A percentile compares a stretch with the other conserved stretches of the same genome.
These are phyloP conservation scores for Drosophila elegans DNA, from an alignment of 1,140 invertebrate species.

Conservation along the genomic window DNA sequence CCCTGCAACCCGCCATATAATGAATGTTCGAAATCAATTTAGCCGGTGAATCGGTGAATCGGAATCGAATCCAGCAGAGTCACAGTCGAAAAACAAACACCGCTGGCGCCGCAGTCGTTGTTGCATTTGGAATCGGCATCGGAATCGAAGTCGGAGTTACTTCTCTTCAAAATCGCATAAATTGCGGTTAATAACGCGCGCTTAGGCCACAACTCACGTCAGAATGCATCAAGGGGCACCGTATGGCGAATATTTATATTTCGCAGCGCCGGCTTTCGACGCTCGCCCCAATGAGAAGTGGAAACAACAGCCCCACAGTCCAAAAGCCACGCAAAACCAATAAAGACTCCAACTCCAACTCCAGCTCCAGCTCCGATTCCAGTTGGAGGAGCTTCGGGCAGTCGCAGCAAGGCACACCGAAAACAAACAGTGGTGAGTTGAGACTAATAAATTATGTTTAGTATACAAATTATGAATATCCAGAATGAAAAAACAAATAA, in stretches of 20 bases:
- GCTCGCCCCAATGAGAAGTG: slow-evolving; percentile 19
- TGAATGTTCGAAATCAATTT: slow-evolving; percentile 41
- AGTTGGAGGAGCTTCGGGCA: slow-evolving; percentile 34
- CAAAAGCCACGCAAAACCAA: slow-evolving; percentile 67
- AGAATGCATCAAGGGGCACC: slow-evolving; percentile 75
- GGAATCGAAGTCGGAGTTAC: slow-evolving; percentile 7
- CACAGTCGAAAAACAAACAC: slow-evolving; percentile 11
- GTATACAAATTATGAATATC: too few species aligned
- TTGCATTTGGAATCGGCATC: neutral
- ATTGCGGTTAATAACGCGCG: slow-evolving; percentile 81
- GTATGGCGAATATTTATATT: slow-evolving; percentile 83
- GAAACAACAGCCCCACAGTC: slow-evolving; percentile 6
- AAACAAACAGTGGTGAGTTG: neutral
- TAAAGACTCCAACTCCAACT: slow-evolving; percentile 40
- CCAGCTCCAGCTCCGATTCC: slow-evolving; percentile 13
- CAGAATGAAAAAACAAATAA: too few species aligned
- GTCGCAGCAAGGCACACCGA: slow-evolving; percentile 6
- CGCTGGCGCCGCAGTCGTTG: slow-evolving; percentile 35
- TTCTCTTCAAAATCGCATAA: slow-evolving; percentile 78
- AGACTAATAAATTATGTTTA: too few species aligned
- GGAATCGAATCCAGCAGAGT: slow-evolving; percentile 18
- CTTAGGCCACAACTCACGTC: slow-evolving; percentile 83
- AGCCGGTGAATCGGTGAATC: neutral
- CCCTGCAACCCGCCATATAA: neutral
- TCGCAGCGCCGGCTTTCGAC: slow-evolving; percentile 50